These are phyloP conservation scores for Blastobasis lacticolella DNA, from an alignment of 2,888 invertebrate species.

Conservation along the genomic window DNA sequence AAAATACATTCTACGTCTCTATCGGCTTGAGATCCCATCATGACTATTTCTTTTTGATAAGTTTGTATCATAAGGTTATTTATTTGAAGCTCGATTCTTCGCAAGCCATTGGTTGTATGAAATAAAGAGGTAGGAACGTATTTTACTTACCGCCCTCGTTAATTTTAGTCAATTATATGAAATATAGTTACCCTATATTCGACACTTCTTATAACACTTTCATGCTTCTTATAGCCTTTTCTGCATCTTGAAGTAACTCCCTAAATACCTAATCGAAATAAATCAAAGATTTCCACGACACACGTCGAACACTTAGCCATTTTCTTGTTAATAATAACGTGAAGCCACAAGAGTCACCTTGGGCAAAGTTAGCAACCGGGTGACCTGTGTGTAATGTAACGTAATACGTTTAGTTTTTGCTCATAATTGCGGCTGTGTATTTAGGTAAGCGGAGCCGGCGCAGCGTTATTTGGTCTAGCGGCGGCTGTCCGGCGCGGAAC, in stretches of 20 bases:
- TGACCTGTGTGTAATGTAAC: conserved; percentile 40
- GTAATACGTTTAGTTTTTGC: conserved; percentile 41
- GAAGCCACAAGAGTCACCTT: background rate
- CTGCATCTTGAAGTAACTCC: no score
- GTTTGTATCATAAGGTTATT: conserved; percentile 22
- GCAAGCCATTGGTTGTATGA: background rate
- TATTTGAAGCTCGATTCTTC: conserved; percentile 16
- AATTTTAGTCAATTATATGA: no score
- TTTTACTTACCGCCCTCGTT: no score
- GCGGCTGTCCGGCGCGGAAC: conserved; percentile 60
- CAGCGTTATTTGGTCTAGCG: conserved; percentile 64
- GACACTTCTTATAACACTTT: background rate
- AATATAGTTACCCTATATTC: background rate
- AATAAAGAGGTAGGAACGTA: no score
- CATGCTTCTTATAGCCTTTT: background rate
- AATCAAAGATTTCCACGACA: no score
- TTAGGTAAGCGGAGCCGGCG: conserved; percentile 45
- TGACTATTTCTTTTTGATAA: conserved; percentile 33
- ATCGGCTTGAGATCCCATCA: conserved; percentile 31
- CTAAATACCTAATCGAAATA: no score
- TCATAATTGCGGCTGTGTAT: conserved; percentile 34
- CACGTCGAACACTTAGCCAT: no score
- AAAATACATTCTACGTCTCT: conserved; percentile 26
- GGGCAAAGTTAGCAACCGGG: conserved; percentile 3
- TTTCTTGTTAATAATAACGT: no score